phyloP scores from a whole-genome alignment of 2,797 vertebrate species.

The Sphenopsis melanotis region DNA sequence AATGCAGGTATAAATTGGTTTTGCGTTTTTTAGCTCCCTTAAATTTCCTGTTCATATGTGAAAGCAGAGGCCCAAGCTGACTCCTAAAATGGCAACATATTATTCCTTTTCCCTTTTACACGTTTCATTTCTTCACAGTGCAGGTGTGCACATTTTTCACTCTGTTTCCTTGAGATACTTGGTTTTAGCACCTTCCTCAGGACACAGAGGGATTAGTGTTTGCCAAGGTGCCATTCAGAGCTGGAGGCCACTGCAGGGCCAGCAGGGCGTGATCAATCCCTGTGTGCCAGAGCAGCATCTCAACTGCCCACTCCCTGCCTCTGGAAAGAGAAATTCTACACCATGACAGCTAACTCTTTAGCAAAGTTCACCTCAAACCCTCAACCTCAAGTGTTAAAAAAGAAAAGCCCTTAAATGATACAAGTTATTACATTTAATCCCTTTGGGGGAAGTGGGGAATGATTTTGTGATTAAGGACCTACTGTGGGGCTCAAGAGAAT shows the following conservation, averaged over 20 bases:
- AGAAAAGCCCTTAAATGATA: slow-evolving; percentile 36
- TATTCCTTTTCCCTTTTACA: background rate
- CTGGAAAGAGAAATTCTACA: background rate
- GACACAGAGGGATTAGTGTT: background rate
- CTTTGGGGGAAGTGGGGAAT: slow-evolving; percentile 32
- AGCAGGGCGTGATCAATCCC: background rate
- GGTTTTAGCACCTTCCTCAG: background rate
- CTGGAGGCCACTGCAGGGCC: background rate
- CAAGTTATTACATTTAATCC: slow-evolving; percentile 55
- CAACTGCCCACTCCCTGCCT: background rate
- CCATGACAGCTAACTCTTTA: background rate
- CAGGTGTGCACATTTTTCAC: background rate
- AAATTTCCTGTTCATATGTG: background rate
- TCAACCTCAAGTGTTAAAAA: slow-evolving; percentile 45
- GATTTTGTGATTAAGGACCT: slow-evolving; percentile 67
- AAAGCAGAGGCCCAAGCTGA: background rate
- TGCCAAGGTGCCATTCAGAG: background rate
- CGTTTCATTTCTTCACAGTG: accelerated
- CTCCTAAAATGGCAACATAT: background rate
- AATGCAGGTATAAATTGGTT: background rate
- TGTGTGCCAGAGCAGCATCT: background rate
- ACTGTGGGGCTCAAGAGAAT: slow-evolving; percentile 43
- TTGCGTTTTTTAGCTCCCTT: background rate
- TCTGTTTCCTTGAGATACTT: background rate
- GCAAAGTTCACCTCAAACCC: slow-evolving; percentile 24